Base-by-base conservation (phyloP, 2,797 vertebrate genomes). In the Eospalax fontanierii region DNA sequence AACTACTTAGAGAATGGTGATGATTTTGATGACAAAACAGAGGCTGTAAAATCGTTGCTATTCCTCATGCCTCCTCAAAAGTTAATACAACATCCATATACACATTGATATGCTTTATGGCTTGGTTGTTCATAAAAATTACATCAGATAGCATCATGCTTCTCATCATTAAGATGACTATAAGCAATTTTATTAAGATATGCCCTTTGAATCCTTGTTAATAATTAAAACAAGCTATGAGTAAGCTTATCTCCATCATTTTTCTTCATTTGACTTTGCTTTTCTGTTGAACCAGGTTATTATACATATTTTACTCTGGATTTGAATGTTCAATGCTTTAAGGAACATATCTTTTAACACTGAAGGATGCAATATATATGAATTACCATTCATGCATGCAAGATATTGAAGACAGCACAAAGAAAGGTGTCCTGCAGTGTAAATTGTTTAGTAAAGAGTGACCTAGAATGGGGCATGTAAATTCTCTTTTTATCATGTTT, bases 201-300 rank as follows among this genome's bases (percentile, higher is more conserved):
- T 70, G 75, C 2, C 4, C 61, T 22, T 73, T 73, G 22, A 2
- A 50, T 38, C 19, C 43, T 40, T 68, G 35, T 1, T 30, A 65
- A n/a, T 59, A 82, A 81, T 16, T 94, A 33, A 87, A 83, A 24
- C 1, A 80, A 71, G 15, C 46, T 89, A 15, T 65, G 7, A 18
- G 0, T 43, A 0, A 46, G 0, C 59, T 38, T 4, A 15, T 14
- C 87, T 95, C 90, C 66, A 74, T 59, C 33, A 65, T 26, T 26
- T 91, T 89, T 93, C 82, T 66, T 73, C 89, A 16, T 68, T 96
- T 84, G 57, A 30, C 28, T 91, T 15, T 9, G 2, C 40, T 63
- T 80, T 93, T 76, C 4, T 9, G 33, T 75, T 94, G 78, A 92
- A 35, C 76, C 89, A 3, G 7, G 0, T 80, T 74, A 50, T 87